A percentile compares a stretch with the other conserved stretches of the same genome.
Evolutionary conservation across 2,113 vertebrate genomes (phyloP).

Genomic region (Ammospiza nelsoni): DNA sequence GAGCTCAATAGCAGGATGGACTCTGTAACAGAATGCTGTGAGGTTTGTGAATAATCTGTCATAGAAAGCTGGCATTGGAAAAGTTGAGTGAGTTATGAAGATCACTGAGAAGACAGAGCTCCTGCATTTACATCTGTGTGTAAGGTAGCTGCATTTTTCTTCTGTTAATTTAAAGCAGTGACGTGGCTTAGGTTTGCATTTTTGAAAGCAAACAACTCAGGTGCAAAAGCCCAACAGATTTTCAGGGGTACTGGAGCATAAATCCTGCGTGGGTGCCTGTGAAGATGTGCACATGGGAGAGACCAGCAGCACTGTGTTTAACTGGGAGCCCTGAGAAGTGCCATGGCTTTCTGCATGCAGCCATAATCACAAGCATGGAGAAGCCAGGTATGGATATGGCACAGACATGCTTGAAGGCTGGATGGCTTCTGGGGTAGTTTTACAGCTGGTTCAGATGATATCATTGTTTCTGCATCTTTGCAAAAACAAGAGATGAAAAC

Average conservation of each 20-base stretch:
- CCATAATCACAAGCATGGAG: not conserved
- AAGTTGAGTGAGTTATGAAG: not conserved
- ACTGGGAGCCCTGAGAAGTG: not conserved
- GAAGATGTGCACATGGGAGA: not conserved
- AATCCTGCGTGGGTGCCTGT: not conserved
- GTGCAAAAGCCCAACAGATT: not conserved
- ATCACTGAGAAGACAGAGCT: not conserved
- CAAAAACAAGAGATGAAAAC: constrained; percentile 9
- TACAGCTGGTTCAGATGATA: not conserved
- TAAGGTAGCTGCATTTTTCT: not conserved
- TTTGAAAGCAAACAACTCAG: not conserved
- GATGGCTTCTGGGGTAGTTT: not conserved
- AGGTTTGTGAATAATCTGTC: not conserved
- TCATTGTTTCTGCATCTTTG: not conserved
- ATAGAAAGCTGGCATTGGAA: not conserved
- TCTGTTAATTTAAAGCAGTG: not conserved
- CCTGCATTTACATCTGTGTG: not conserved
- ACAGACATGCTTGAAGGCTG: not conserved
- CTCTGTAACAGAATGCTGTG: not conserved
- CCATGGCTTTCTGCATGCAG: not conserved
- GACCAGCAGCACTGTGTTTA: not conserved
- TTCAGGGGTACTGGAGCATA: not conserved
- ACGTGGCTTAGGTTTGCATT: not conserved
- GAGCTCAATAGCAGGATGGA: not conserved
- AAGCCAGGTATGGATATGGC: not conserved